Conservation (phyloP, 2,797 vertebrate genomes). For the Gymnoscopelus braueri region DNA sequence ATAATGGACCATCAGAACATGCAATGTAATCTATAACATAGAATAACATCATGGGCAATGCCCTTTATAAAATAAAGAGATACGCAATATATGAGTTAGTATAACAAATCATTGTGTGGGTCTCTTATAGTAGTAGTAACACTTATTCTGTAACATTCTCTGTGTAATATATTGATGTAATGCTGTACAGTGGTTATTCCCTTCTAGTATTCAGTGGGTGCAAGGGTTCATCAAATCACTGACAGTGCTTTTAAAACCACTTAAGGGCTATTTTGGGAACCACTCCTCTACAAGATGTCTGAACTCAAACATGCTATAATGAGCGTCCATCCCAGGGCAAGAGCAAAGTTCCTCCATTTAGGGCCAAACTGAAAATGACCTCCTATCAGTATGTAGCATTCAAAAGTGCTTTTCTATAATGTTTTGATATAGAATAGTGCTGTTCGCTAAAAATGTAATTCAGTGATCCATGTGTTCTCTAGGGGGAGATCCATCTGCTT, state of each 20-base stretch:
- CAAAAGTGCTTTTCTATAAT: conserved; percentile 11
- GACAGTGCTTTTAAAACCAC: too few species aligned
- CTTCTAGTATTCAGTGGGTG: background rate
- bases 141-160: background rate
- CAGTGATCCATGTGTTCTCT: conserved; percentile 25
- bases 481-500: conserved; percentile 76
- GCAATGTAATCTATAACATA: conserved; percentile 7
- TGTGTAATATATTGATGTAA: background rate
- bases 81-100: background rate
- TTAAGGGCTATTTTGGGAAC: too few species aligned
- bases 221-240: too few species aligned
- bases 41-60: conserved; percentile 16
- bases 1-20: conserved; percentile 10
- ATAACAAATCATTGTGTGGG: background rate
- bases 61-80: conserved; percentile 26
- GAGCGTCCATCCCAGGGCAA: background rate
- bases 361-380: conserved; percentile 8
- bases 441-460: conserved; percentile 24
- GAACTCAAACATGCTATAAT: background rate
- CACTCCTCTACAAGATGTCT: too few species aligned
- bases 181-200: background rate
- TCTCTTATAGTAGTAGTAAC: background rate
- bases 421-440: conserved; percentile 46
- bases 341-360: background rate
- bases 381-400: conserved; percentile 16